A percentile compares a stretch with the other conserved stretches of the same genome.
phyloP scores from a whole-genome alignment of 2,113 vertebrate genomes.

The Acanthisitta chloris region DNA sequence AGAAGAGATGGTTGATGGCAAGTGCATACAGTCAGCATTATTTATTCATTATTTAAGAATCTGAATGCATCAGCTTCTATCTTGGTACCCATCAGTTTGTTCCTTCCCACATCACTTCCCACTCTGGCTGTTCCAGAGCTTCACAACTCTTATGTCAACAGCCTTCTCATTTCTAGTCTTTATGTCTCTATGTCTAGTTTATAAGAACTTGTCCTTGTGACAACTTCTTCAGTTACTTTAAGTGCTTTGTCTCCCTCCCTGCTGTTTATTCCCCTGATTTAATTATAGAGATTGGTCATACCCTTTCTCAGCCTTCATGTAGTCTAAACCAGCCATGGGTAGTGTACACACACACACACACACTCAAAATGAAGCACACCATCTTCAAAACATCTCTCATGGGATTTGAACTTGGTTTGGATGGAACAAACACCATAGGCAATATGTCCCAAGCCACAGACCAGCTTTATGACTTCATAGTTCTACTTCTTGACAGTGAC shows the following conservation, averaged over 20 bases:
- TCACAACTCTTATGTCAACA: not conserved
- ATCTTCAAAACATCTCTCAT: not conserved
- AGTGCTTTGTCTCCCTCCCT: not conserved
- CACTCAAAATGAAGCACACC: not conserved
- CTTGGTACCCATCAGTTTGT: conserved; percentile 20
- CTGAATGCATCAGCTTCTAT: not conserved
- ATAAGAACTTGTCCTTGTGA: not conserved
- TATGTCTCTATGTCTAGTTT: not conserved
- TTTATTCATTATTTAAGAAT: conserved; percentile 32
- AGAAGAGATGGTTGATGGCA: not conserved
- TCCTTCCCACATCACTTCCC: conserved; percentile 28
- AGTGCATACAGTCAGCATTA: not conserved
- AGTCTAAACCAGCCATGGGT: not conserved
- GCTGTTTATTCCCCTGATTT: not conserved
- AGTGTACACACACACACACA: not conserved
- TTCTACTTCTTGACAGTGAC: not conserved
- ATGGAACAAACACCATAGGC: not conserved
- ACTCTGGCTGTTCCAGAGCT: conserved; percentile 19
- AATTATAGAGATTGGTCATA: not conserved
- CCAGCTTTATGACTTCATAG: not conserved
- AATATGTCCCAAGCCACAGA: not conserved
- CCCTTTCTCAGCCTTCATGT: not conserved
- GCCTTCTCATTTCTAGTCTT: not conserved
- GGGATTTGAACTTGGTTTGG: not conserved
- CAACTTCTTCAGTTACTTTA: not conserved